Conservation (phyloP, 2,797 vertebrate species). For the Nannoperca australis region DNA sequence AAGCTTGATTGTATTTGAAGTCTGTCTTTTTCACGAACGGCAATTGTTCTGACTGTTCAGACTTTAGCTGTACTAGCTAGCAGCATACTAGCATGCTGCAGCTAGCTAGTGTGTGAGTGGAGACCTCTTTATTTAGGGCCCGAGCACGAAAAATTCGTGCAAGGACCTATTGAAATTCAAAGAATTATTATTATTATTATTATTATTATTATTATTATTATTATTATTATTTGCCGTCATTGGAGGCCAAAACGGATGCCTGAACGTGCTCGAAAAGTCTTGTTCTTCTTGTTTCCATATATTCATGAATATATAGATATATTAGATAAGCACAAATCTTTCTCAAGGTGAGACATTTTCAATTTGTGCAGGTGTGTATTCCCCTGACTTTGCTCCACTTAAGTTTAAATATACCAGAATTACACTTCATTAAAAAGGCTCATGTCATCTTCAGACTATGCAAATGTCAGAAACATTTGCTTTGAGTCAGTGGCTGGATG, state of each 20-base stretch:
- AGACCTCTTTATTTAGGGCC: background rate
- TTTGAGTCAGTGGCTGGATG: too few species aligned
- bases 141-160: too few species aligned
- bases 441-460: too few species aligned
- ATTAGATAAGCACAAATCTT: background rate
- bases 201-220: too few species aligned
- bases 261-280: too few species aligned
- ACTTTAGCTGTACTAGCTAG: background rate
- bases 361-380: background rate
- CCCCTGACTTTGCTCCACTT: background rate
- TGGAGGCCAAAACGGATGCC: too few species aligned
- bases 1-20: background rate
- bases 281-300: background rate
- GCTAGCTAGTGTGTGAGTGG: background rate
- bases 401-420: too few species aligned
- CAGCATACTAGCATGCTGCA: background rate
- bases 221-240: too few species aligned
- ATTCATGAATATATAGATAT: background rate
- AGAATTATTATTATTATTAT: too few species aligned
- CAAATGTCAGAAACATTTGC: too few species aligned
- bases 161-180: too few species aligned
- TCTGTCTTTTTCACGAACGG: background rate
- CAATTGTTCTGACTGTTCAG: background rate
- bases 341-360: background rate
- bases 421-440: too few species aligned